Evolutionary conservation across 92 coral and sea anemone genomes (phyloP).

Genomic region (Scolanthus callimorphus): DNA sequence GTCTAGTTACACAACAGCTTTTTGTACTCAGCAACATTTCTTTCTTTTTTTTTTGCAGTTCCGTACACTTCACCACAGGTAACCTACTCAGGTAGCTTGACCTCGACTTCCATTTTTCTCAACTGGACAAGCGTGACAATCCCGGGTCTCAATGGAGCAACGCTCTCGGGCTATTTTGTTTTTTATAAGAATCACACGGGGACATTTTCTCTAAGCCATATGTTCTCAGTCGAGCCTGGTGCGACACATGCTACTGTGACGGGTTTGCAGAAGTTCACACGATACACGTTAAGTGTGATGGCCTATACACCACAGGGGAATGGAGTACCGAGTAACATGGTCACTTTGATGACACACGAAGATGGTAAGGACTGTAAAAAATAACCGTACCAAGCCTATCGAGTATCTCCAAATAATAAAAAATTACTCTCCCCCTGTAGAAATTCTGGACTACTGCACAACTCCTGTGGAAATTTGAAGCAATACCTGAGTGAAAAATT

Average conservation of each 20-base stretch:
- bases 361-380: slow-evolving; percentile 49
- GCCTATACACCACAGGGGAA: slow-evolving; percentile 55
- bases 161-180: slow-evolving; percentile 15
- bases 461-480: too few species aligned
- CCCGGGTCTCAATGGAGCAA: slow-evolving; percentile 17
- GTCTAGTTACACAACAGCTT: too few species aligned
- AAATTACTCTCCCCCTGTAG: too few species aligned
- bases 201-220: slow-evolving; percentile 1
- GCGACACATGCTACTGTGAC: slow-evolving; percentile 11
- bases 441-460: too few species aligned
- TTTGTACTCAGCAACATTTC: neutral
- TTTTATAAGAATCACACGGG: slow-evolving; percentile 25
- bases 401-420: too few species aligned
- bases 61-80: slow-evolving; percentile 18
- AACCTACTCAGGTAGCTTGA: slow-evolving; percentile 13
- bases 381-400: too few species aligned
- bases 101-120: slow-evolving; percentile 29
- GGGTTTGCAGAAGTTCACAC: slow-evolving; percentile 34
- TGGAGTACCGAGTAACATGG: slow-evolving; percentile 50
- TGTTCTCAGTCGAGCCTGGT: slow-evolving; percentile 10
- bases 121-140: slow-evolving; percentile 20
- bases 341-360: slow-evolving; percentile 55
- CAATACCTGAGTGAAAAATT: too few species aligned
- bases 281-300: slow-evolving; percentile 47
- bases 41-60: slow-evolving; percentile 6